A percentile compares a stretch with the other conserved stretches of the same genome.
phyloP scores from a whole-genome alignment of 2,113 vertebrate genomes.

The Tupaia tana region DNA sequence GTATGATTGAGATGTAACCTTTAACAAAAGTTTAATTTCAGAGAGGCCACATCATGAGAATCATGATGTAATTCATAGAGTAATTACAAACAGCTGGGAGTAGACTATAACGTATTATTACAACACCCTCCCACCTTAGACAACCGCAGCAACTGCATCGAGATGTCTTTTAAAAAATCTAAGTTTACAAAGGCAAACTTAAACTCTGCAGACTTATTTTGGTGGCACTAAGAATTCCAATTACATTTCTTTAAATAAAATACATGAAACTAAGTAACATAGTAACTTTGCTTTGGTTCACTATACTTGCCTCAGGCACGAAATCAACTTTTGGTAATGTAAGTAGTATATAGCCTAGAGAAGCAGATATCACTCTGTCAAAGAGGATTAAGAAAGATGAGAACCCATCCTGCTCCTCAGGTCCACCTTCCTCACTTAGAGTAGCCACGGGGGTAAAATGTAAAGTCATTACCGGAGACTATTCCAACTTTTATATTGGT shows the following conservation, averaged over 20 bases:
- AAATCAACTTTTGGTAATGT: slow-evolving; percentile 68
- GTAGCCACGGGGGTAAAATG: slow-evolving; percentile 48
- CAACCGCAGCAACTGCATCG: neutral
- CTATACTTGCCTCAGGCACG: neutral
- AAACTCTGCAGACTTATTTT: slow-evolving; percentile 41
- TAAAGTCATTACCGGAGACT: slow-evolving; percentile 39
- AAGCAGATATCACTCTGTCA: slow-evolving; percentile 59
- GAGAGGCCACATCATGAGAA: neutral
- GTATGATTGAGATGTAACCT: neutral
- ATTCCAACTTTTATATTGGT: slow-evolving; percentile 45
- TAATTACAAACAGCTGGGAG: slow-evolving; percentile 32
- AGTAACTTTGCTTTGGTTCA: slow-evolving; percentile 55
- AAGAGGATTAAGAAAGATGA: slow-evolving; percentile 68
- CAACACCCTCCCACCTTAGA: neutral
- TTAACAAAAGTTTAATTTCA: slow-evolving; percentile 61
- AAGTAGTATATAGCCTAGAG: slow-evolving; percentile 51
- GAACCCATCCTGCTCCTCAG: slow-evolving; percentile 17
- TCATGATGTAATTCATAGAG: neutral
- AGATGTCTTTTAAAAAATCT: neutral
- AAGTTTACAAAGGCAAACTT: slow-evolving; percentile 18
- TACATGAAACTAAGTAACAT: slow-evolving; percentile 15
- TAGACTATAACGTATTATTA: neutral
- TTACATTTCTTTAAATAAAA: slow-evolving; percentile 64
- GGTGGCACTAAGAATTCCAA: neutral
- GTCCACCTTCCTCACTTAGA: slow-evolving; percentile 48